Percentiles rank a stretch among this genome's conserved stretches.
phyloP scores from a whole-genome alignment of 2,888 invertebrate species.

The Harpalus rufipes region DNA sequence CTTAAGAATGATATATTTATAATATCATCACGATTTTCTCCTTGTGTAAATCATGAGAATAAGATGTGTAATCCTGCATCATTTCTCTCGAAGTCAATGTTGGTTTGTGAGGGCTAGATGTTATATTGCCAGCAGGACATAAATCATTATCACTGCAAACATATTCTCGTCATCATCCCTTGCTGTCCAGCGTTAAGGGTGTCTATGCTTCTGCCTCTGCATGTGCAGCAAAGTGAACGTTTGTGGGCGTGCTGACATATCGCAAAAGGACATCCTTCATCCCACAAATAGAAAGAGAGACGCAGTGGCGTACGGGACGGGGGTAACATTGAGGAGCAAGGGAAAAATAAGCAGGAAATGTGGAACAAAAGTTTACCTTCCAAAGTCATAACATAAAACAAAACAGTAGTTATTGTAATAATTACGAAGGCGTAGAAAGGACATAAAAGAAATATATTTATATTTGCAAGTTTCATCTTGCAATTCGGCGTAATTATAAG shows the following conservation, averaged over 20 bases:
- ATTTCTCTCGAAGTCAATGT: not conserved
- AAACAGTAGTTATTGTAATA: no score
- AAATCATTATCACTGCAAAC: slow-evolving; percentile 49
- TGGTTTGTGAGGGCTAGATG: not conserved
- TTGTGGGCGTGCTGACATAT: slow-evolving; percentile 23
- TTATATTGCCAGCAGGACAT: slow-evolving; percentile 9
- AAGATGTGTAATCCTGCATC: not conserved
- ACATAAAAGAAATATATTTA: no score
- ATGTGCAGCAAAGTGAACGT: not conserved
- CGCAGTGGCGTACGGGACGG: not conserved
- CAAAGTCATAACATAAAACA: no score
- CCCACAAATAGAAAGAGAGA: not conserved
- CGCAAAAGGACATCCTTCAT: slow-evolving; percentile 15
- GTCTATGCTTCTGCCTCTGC: not conserved
- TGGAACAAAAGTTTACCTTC: no score
- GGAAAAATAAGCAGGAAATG: no score
- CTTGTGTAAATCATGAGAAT: not conserved
- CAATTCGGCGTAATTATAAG: no score
- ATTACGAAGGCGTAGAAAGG: no score
- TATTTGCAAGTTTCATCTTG: no score
- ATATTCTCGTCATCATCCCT: slow-evolving; percentile 33
- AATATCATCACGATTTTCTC: not conserved
- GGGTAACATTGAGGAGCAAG: no score
- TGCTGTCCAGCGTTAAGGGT: slow-evolving; percentile 6
- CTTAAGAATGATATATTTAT: no score